Evolutionary conservation across 1,140 invertebrate genomes (phyloP).

Genomic region (Copidosoma floridanum): DNA sequence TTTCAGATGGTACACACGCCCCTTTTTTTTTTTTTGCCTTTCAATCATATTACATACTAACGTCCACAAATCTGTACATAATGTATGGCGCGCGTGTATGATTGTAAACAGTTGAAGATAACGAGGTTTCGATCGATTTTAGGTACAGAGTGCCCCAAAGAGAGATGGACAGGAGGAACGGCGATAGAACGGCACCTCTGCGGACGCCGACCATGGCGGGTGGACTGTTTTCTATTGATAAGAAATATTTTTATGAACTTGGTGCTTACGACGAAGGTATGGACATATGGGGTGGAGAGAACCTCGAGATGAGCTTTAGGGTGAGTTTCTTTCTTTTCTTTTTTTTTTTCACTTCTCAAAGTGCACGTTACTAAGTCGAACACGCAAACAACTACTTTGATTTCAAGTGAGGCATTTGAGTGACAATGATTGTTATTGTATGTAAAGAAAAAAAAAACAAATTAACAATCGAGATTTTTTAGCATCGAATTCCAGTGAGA

Average conservation of each 20-base stretch:
- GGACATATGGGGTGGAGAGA: conserved; percentile 99
- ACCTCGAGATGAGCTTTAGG: conserved; percentile 98
- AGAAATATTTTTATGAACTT: conserved; percentile 95
- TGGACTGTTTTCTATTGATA: conserved; percentile 94
- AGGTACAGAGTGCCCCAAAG: conserved; percentile 95
- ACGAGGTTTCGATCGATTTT: neutral
- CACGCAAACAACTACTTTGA: no score
- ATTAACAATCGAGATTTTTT: neutral
- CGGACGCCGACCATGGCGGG: conserved; percentile 99
- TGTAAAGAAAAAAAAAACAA: neutral
- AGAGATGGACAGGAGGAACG: conserved; percentile 86
- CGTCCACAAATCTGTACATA: neutral
- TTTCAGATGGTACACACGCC: conserved; percentile 86
- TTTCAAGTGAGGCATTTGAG: no score
- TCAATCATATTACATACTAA: neutral
- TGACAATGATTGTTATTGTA: no score
- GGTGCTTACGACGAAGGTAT: conserved; percentile 98
- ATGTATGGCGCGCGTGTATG: neutral
- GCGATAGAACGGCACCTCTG: conserved; percentile 86
- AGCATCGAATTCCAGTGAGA: neutral
- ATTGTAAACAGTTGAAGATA: neutral
- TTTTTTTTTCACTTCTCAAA: neutral
- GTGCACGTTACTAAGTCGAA: no score
- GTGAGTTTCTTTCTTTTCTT: conserved; percentile 60
- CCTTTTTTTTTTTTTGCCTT: no score